Conservation (phyloP, 2,797 vertebrate species). For the Tolypeutes matacus region DNA sequence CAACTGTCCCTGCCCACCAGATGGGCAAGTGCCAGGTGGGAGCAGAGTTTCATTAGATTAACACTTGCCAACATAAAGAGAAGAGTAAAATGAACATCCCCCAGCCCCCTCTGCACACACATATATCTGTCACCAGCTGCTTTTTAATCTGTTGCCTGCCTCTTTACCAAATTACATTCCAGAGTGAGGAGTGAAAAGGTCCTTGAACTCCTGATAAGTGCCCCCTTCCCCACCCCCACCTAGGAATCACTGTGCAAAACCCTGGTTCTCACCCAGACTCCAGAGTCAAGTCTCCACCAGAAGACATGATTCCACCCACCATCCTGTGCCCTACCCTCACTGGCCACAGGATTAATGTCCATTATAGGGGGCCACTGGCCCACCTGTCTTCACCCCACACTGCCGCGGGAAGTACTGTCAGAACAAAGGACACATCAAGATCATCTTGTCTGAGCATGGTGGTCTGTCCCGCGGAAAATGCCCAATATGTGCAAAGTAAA, state of each 20-base stretch:
- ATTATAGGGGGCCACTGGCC: background rate
- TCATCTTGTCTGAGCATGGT: background rate
- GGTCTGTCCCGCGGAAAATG: background rate
- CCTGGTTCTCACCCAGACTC: background rate
- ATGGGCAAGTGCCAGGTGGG: background rate
- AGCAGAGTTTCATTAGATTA: background rate
- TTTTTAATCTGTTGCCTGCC: background rate
- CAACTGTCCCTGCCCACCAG: background rate
- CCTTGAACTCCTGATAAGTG: background rate
- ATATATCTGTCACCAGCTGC: background rate
- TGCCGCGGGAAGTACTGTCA: background rate
- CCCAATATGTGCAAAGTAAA: background rate
- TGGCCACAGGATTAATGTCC: background rate
- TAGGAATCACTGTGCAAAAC: background rate
- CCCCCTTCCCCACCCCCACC: background rate
- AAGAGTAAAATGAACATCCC: background rate
- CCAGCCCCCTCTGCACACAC: fast-evolving
- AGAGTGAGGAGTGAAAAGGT: background rate
- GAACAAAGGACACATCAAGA: background rate
- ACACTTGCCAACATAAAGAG: background rate
- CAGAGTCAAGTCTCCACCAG: too few species aligned
- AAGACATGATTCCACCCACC: background rate
- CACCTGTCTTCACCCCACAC: background rate
- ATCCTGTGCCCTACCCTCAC: background rate
- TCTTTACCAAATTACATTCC: background rate